phyloP scores from a whole-genome alignment of 2,888 invertebrate species.

The Ametastegia equiseti region DNA sequence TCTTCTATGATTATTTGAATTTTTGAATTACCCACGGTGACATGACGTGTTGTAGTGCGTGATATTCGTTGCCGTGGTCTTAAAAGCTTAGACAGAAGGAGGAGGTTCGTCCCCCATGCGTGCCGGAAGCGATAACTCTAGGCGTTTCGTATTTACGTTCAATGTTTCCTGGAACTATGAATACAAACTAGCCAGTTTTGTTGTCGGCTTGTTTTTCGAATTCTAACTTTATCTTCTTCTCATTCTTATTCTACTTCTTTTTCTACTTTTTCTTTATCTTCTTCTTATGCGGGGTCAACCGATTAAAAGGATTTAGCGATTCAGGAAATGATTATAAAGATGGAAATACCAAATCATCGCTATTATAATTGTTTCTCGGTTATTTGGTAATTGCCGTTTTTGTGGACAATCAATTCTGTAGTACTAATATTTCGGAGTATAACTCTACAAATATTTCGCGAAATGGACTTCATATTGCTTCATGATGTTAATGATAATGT shows the following conservation, averaged over 20 bases:
- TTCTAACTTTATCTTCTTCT: neutral
- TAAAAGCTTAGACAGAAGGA: neutral
- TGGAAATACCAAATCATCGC: too few species aligned
- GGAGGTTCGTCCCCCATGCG: neutral
- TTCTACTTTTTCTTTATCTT: too few species aligned
- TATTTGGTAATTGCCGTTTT: too few species aligned
- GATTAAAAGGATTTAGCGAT: too few species aligned
- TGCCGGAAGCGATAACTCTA: slow-evolving; percentile 41
- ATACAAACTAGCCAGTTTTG: slow-evolving; percentile 28
- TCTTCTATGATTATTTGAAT: slow-evolving; percentile 2
- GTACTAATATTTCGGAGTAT: neutral
- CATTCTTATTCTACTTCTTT: too few species aligned
- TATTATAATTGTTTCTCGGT: too few species aligned
- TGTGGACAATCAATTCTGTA: too few species aligned
- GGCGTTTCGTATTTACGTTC: slow-evolving; percentile 40
- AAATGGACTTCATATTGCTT: neutral
- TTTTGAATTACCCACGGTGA: slow-evolving; percentile 1
- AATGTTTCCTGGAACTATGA: slow-evolving; percentile 38
- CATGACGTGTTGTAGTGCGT: slow-evolving; percentile 9
- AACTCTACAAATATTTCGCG: neutral
- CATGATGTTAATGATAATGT: neutral
- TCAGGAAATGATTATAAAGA: too few species aligned
- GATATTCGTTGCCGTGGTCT: neutral
- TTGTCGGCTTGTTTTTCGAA: neutral
- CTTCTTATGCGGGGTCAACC: too few species aligned